Percentiles rank a stretch among this genome's conserved stretches.
These are phyloP conservation scores for Peromyscus melanophrys DNA, from an alignment of 2,797 vertebrate genomes.

Conservation along the genomic window DNA sequence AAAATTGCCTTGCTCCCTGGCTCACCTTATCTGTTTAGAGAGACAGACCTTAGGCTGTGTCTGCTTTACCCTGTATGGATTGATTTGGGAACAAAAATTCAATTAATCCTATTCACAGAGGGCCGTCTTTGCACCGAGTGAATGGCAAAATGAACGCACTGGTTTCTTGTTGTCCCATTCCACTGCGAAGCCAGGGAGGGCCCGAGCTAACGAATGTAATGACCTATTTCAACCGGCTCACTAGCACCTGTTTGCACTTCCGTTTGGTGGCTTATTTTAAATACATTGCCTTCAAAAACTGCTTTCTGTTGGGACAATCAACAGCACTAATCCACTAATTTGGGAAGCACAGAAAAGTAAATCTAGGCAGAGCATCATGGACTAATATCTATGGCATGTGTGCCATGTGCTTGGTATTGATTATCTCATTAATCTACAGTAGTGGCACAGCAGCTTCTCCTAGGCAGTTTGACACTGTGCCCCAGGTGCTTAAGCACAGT, in stretches of 20 bases:
- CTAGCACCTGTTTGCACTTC: background rate
- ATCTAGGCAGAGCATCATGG: constrained; percentile 4
- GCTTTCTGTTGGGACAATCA: constrained; percentile 60
- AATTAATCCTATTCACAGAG: constrained; percentile 82
- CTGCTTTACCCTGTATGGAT: constrained; percentile 73
- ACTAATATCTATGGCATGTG: background rate
- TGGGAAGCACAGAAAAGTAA: constrained; percentile 57
- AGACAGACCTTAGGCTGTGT: constrained; percentile 79
- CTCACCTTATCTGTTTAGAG: constrained; percentile 81
- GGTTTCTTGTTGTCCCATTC: constrained; percentile 44
- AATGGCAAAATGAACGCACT: constrained; percentile 17
- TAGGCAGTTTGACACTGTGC: background rate
- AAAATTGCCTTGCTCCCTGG: constrained; percentile 77
- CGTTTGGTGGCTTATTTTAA: constrained; percentile 62
- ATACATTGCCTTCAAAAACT: constrained; percentile 57
- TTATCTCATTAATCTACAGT: constrained; percentile 46
- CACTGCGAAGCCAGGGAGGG: constrained; percentile 22
- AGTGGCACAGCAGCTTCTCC: background rate
- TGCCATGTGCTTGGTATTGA: background rate
- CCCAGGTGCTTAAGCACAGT: background rate
- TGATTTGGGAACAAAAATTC: constrained; percentile 78
- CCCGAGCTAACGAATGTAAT: background rate
- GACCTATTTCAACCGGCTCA: constrained; percentile 28
- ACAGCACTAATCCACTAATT: constrained; percentile 42
- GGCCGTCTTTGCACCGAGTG: constrained; percentile 43